Base-by-base conservation (phyloP, 2,113 vertebrate species). In the Turnix velox region DNA sequence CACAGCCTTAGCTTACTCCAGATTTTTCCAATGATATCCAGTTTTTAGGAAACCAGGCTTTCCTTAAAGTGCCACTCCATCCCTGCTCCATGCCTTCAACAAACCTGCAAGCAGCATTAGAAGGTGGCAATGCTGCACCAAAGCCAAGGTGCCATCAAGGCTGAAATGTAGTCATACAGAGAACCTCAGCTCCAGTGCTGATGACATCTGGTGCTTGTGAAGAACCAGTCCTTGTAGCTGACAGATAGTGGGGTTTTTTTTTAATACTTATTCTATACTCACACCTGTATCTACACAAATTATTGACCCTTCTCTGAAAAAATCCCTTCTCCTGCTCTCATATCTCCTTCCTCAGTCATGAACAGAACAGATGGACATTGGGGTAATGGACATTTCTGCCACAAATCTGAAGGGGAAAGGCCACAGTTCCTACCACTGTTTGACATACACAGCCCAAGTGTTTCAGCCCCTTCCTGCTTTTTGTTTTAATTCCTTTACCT, bases 401-500 rank as follows among this genome's bases (percentile, higher is more conserved):
- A 42, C 16, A 78, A 71, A 66, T 65, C 9, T 55, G 46, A 55
- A 93, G 45, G 49, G 52, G 35, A 92, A 80, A 93, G 19, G 23
- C 35, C 75, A 27, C 54, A 27, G 17, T 78, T 78, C 30, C 35
- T 18, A 49, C 25, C 33, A 43, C n/a, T 55, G 27, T 12, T 71
- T 87, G n/a, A n/a, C 37, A 48, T 12, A 33, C 3, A 30, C 22
- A 66, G 24, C 75, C 27, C 45, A 80, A 10, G 14, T 61, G 57
- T 25, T 67, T 83, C 23, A 45, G 58, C 33, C 73, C 23, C 52
- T 67, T 15, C 4, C 69, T 66, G 12, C 23, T 91, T 66, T 78
- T 49, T n/a, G 33, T 77, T 92, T 95, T 74, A 61, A 87, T 91
- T 31, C 72, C 79, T 88, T 67, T 59, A 92, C 95, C 88, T 81